A percentile compares a stretch with the other conserved stretches of the same genome.
Conservation (phyloP, 1,140 invertebrate species). For the Psilanteris sp. region DNA sequence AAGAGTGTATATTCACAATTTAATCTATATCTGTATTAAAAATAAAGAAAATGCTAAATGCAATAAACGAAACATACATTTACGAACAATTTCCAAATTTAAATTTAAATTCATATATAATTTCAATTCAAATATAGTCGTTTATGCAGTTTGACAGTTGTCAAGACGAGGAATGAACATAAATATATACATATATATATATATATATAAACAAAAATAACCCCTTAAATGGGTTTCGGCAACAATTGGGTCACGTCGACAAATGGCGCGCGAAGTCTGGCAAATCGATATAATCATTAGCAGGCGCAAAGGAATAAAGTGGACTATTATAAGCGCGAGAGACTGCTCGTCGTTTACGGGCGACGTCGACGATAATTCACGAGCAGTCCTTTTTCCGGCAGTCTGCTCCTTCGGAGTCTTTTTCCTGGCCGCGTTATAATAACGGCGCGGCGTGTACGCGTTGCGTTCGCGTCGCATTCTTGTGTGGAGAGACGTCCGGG, state of each 20-base stretch:
- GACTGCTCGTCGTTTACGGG: constrained; percentile 35
- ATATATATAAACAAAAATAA: neutral
- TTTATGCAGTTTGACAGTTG: no score
- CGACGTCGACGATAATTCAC: constrained; percentile 49
- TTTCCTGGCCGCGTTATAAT: constrained; percentile 70
- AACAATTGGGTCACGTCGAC: constrained; percentile 16
- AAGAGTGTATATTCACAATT: no score
- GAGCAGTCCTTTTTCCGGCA: constrained; percentile 62
- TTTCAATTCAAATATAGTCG: no score
- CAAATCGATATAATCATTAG: constrained; percentile 52
- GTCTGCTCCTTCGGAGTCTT: constrained; percentile 38
- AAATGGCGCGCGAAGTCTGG: neutral
- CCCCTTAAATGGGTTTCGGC: neutral
- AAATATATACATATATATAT: no score
- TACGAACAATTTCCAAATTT: no score
- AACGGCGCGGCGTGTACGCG: constrained; percentile 58
- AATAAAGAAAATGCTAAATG: no score
- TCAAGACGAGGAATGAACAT: no score
- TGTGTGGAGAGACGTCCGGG: constrained; percentile 63
- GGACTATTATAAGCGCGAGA: constrained; percentile 31
- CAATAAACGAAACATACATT: no score
- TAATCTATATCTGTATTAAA: no score
- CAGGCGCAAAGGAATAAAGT: constrained; percentile 32
- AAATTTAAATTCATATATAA: no score
- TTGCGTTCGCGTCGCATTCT: constrained; percentile 65